Base-by-base conservation (phyloP, 2,888 invertebrate genomes). In the Smittia aterrima region DNA sequence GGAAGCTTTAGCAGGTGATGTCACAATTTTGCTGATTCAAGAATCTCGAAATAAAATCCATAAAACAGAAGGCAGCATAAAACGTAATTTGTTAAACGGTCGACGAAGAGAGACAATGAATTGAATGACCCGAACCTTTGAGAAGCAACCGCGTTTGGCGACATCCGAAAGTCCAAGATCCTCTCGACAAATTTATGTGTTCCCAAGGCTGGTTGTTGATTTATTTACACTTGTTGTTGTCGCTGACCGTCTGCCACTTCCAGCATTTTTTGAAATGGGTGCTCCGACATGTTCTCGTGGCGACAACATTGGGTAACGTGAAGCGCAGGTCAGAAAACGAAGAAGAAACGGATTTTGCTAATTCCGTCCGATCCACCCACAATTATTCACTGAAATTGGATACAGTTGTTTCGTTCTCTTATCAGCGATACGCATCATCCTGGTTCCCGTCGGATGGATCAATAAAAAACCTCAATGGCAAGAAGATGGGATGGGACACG, bases 141-240 rank as follows among this genome's bases (percentile, higher is more conserved):
- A 32, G 9, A 9, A 32, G 32, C 32, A 9, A 32, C 32, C 32
- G 32, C 4, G 16, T 40, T 32, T 67, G 67, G 67, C 67, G 67
- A 67, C 67, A 67, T 32, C 38, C 38, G 16, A 58, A 70, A 70
- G 13, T 58, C 72, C 53, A 16, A 68, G 22, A 24, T 11, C 24
- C 24, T n/a, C n/a, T 64, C 27, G 27, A 27, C 22, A 54, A 70
- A 70, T 68, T 54, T 70, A 70, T 70, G 54, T 64, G 24, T 27
- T 64, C 7, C 58, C 20, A 24, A 22, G 24, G 11, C 22, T 9
- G 24, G 71, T 18, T 72, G 38, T 72, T 72, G 72, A 72, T 72
- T 72, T 72, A 72, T 72, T 72, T 72, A 62, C 58, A 72, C 72
- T 72, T 72, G 72, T 62, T 72, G 62, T 72, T 66, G 40, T 20